A percentile compares a stretch with the other conserved stretches of the same genome.
Evolutionary conservation across 1,140 invertebrate genomes (phyloP).

Genomic region (Caenorhabditis elegans): WBcel235 BX284605.5:9216001-9216500

Average conservation of each 20-base stretch:
- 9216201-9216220: constrained; percentile 2
- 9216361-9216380: constrained; percentile 18
- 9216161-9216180: background rate
- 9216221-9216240: background rate
- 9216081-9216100: background rate
- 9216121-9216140: background rate
- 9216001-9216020: background rate
- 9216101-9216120: background rate
- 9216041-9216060: constrained; percentile 13
- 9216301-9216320: background rate
- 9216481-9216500: constrained; percentile 78
- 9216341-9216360: background rate
- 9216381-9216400: background rate
- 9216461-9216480: background rate
- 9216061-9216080: constrained; percentile 17
- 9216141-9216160: constrained; percentile 2
- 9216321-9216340: too few relatives aligned
- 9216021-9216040: background rate
- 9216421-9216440: constrained; percentile 7
- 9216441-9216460: background rate
- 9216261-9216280: background rate
- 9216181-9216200: background rate
- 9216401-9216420: constrained; percentile 6
- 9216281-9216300: background rate
- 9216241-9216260: background rate